Evolutionary conservation across 2,113 vertebrate species (phyloP).

Genomic region (Oxyura jamaicensis): DNA sequence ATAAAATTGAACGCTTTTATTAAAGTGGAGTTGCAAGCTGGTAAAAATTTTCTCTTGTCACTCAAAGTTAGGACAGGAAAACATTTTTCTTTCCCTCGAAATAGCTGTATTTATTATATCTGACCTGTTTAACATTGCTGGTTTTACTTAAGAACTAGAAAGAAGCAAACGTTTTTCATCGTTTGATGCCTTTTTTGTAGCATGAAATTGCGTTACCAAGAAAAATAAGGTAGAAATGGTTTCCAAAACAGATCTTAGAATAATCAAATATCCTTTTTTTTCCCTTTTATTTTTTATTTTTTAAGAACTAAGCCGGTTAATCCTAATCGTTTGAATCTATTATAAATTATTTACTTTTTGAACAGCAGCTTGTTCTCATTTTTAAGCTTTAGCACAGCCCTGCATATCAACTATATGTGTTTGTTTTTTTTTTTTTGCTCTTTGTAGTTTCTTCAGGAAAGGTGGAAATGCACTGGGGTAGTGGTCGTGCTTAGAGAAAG

Average conservation of each 20-base stretch:
- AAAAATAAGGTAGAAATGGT: conserved; percentile 39
- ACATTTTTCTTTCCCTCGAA: conserved; percentile 65
- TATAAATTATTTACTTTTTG: conserved; percentile 67
- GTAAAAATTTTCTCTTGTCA: conserved; percentile 70
- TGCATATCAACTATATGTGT: background rate
- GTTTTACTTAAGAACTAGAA: conserved; percentile 56
- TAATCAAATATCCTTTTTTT: background rate
- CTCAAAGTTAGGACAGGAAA: conserved; percentile 56
- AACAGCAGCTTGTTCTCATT: conserved; percentile 65
- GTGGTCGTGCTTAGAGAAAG: background rate
- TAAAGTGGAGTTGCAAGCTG: conserved; percentile 55
- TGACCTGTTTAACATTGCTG: conserved; percentile 55
- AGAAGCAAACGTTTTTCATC: conserved; percentile 54
- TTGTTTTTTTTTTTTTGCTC: background rate
- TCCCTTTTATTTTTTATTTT: background rate
- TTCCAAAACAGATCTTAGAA: conserved; percentile 39
- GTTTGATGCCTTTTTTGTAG: conserved; percentile 21
- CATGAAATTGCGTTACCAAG: conserved; percentile 48
- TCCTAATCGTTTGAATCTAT: conserved; percentile 68
- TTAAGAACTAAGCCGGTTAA: conserved; percentile 26
- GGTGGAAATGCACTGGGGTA: background rate
- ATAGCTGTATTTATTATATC: conserved; percentile 67
- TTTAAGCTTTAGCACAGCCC: background rate
- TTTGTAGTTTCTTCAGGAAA: background rate
- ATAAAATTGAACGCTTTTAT: conserved; percentile 40